Base-by-base conservation (phyloP, 2,113 vertebrate species). In the Pristiophorus japonicus region DNA sequence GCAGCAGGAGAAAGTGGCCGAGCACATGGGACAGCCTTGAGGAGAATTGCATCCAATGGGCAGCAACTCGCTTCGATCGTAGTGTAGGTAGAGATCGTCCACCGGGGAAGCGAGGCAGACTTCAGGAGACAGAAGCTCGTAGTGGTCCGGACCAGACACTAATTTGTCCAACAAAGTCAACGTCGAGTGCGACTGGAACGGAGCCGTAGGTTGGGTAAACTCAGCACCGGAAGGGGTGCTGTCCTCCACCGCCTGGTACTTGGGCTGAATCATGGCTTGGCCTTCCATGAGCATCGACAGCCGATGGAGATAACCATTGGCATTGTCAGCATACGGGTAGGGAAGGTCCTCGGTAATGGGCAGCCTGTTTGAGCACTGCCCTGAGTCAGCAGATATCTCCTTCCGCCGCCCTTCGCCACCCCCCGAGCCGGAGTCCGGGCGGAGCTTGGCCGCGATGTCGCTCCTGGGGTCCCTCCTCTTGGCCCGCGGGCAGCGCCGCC, bases 61-160 rank as follows among this genome's bases (percentile, higher is more conserved):
- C 24, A 96, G 96, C 84, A 97, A 96, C 95, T 98, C 97, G 0
- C 97, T 98, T 97, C 97, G 98, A 97, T 97, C 97, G 55, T 97
- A 98, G 96, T 97, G 98, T 96, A 97, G 95, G 55, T 98, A 98
- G 96, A 98, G 97, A 93, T 97, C 96, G 2, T 97, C 97, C 51
- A 97, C 66, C 0, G 97, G 96, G 2, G 97, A 97, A 94, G 66
- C 66, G 34, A 94, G 66, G 66, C 93, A 94, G 42, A 94, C 66
- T 38, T 94, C 93, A 94, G 93, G 93, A 94, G 93, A 45, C 93
- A 94, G 66, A 47, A 94, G 51, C 24, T 67, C 65, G 27, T 94
- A 94, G 93, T 70, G 93, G 66, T 94, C 93, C 45, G 66, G 66
- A 70, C 42, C 65, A 73, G 93, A 70, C 66, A 70, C 93, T 47